Conservation (phyloP, 2,888 invertebrate species). For the Epicampocera succincta region DNA sequence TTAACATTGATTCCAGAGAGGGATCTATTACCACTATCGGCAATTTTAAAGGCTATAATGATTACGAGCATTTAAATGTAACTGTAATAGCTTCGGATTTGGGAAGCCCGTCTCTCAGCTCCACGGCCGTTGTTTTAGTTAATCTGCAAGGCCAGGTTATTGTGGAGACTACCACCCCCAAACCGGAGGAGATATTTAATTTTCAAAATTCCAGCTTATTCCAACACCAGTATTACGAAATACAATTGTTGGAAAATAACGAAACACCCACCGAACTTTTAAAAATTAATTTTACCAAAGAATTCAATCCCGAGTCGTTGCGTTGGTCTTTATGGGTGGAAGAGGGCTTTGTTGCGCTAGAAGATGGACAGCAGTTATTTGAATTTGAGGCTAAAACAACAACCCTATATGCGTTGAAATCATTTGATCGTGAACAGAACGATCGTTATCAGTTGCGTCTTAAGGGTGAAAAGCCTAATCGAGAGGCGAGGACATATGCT, state of each 20-base stretch:
- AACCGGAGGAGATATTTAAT: conserved; percentile 81
- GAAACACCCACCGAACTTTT: conserved; percentile 88
- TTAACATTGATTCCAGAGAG: conserved; percentile 92
- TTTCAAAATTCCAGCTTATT: conserved; percentile 81
- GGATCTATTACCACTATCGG: conserved; percentile 90
- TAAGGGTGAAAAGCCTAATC: conserved; percentile 82
- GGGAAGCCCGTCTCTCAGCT: conserved; percentile 91
- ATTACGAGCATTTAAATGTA: conserved; percentile 85
- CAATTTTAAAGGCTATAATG: conserved; percentile 81
- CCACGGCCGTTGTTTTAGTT: conserved; percentile 88
- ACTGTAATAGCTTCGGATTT: conserved; percentile 92
- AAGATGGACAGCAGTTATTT: conserved; percentile 83
- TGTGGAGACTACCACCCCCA: conserved; percentile 71
- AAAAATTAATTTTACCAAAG: conserved; percentile 88
- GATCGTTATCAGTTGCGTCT: conserved; percentile 84
- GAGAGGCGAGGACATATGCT: conserved; percentile 86
- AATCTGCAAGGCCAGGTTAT: conserved; percentile 83
- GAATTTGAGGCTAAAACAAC: conserved; percentile 90
- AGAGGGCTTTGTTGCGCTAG: conserved; percentile 81
- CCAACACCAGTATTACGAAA: conserved; percentile 88
- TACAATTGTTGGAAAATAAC: conserved; percentile 91
- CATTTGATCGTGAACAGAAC: conserved; percentile 88
- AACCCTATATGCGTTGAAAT: conserved; percentile 87
- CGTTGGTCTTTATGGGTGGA: conserved; percentile 86
- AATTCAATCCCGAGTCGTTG: conserved; percentile 85